Conservation (phyloP, 2,113 vertebrate genomes). For the Trachemys scripta region DNA sequence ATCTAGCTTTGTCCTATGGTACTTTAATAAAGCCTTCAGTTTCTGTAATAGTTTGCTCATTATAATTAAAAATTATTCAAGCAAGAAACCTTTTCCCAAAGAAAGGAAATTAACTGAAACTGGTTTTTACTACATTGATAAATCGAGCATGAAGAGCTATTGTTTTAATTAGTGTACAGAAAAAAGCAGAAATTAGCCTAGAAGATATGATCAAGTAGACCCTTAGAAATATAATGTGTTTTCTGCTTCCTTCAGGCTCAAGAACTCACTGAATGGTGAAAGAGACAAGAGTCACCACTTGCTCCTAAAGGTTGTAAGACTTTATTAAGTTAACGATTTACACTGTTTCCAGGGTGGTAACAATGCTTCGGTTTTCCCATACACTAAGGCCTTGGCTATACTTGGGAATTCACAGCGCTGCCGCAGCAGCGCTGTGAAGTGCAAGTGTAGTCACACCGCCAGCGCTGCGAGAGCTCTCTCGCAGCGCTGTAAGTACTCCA, state of each 20-base stretch:
- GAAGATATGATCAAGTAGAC: not conserved
- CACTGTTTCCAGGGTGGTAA: not conserved
- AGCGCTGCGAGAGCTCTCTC: too few species aligned
- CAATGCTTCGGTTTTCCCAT: not conserved
- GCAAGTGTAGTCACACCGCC: too few species aligned
- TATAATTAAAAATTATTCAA: conserved; percentile 24
- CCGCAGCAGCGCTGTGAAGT: too few species aligned
- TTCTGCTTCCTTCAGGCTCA: not conserved
- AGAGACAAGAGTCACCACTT: not conserved
- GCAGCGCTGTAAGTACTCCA: too few species aligned
- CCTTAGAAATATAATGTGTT: not conserved
- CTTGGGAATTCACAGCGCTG: too few species aligned
- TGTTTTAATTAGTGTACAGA: conserved; percentile 13
- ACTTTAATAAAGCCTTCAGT: not conserved
- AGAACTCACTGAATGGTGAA: not conserved
- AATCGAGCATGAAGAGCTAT: conserved; percentile 14
- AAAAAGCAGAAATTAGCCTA: conserved; percentile 11
- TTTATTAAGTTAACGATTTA: not conserved
- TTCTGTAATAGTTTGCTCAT: not conserved
- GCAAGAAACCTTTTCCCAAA: not conserved
- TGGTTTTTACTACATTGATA: not conserved
- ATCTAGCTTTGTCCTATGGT: not conserved
- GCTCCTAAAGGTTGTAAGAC: not conserved
- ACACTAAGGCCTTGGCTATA: not conserved
- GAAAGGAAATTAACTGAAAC: conserved; percentile 1